Conservation (phyloP, 2,797 vertebrate species). For the Lerista edwardsae region DNA sequence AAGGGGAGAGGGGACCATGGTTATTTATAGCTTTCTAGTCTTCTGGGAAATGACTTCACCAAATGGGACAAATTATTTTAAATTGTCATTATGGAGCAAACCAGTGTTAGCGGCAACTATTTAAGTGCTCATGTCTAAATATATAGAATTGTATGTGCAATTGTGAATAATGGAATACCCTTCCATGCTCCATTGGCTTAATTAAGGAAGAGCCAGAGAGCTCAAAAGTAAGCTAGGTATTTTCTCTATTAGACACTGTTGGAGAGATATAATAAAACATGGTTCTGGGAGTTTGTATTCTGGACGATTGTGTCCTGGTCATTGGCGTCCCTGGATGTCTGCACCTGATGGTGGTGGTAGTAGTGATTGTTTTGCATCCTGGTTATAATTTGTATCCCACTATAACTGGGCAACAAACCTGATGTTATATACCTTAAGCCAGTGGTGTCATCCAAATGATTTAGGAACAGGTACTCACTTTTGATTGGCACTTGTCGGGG, state of each 20-base stretch:
- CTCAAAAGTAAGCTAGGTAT: background rate
- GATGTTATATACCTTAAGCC: too few relatives aligned
- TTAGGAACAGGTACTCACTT: too few relatives aligned
- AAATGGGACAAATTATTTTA: conserved; percentile 46
- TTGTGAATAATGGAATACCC: background rate
- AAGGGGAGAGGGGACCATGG: conserved; percentile 22
- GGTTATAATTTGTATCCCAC: too few relatives aligned
- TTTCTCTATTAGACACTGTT: background rate
- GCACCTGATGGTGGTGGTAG: too few relatives aligned
- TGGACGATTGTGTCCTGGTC: too few relatives aligned
- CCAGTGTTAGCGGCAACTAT: conserved; percentile 33
- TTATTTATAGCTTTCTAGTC: conserved; percentile 55
- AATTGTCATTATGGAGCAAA: conserved; percentile 51
- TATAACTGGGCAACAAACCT: too few relatives aligned
- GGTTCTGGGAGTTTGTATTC: too few relatives aligned
- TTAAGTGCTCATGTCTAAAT: background rate
- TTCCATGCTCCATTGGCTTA: background rate
- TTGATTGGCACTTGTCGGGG: too few relatives aligned
- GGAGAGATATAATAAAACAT: background rate
- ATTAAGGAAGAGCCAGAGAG: background rate
- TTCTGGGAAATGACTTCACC: conserved; percentile 60
- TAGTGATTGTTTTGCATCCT: too few relatives aligned
- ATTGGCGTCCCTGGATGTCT: too few relatives aligned
- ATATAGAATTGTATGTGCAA: background rate
- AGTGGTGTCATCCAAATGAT: too few relatives aligned